A percentile compares a stretch with the other conserved stretches of the same genome.
Evolutionary conservation across 1,140 invertebrate species (phyloP).

Genomic region (Linepithema humile): DNA sequence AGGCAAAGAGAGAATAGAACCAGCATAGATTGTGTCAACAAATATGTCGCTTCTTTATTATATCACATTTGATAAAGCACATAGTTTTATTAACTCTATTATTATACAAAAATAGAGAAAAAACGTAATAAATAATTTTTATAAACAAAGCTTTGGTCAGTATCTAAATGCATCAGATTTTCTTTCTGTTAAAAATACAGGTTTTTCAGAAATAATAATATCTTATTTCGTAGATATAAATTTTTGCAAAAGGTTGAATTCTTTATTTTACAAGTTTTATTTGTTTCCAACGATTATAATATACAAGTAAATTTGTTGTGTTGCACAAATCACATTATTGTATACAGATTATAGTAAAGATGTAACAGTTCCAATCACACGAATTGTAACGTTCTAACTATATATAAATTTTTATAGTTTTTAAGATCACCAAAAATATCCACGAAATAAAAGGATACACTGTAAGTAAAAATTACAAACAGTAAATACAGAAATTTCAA

Average conservation of each 20-base stretch:
- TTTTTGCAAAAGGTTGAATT: not conserved
- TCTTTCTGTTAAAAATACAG: not conserved
- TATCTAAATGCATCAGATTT: not conserved
- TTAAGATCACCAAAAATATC: not conserved
- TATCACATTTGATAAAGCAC: too few relatives aligned
- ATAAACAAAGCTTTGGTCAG: not conserved
- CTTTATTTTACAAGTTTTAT: constrained; percentile 32
- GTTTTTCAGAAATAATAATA: not conserved
- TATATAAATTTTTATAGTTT: not conserved
- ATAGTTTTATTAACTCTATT: too few relatives aligned
- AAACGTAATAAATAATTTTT: not conserved
- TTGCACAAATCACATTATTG: not conserved
- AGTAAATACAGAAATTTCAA: too few relatives aligned
- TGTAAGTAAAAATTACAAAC: too few relatives aligned
- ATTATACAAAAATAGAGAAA: too few relatives aligned
- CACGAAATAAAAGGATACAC: not conserved
- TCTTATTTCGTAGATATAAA: not conserved
- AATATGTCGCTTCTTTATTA: too few relatives aligned
- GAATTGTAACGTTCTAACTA: not conserved
- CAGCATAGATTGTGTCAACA: too few relatives aligned
- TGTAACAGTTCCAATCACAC: not conserved
- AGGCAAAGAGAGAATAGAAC: too few relatives aligned
- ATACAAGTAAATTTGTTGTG: constrained; percentile 17
- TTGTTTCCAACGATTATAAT: not conserved
- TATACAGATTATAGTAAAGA: not conserved